Evolutionary conservation across 23 tunicate genomes (phyloP).

Genomic region (Aplidium turbinatum): DNA sequence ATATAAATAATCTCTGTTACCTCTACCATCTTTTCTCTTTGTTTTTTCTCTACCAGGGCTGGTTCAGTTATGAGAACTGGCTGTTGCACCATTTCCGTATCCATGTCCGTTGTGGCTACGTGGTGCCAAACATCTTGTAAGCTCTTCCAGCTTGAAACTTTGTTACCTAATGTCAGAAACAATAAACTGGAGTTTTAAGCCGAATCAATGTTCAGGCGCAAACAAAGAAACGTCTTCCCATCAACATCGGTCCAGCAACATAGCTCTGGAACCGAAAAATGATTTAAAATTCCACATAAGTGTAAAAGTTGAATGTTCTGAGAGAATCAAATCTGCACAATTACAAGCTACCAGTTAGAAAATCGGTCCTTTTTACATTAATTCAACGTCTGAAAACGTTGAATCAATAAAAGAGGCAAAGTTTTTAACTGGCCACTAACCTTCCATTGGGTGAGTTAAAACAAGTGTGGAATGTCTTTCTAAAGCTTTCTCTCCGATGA

Average conservation of each 20-base stretch:
- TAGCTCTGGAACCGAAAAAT: no score
- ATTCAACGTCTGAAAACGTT: no score
- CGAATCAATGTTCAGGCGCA: neutral
- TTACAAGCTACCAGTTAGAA: no score
- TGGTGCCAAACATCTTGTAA: slow-evolving; percentile 46
- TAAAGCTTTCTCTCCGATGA: slow-evolving; percentile 71
- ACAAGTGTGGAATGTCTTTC: slow-evolving; percentile 42
- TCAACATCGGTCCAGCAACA: no score
- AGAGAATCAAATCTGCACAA: no score
- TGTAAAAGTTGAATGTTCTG: no score
- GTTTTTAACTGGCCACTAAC: slow-evolving; percentile 13
- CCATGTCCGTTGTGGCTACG: slow-evolving; percentile 32
- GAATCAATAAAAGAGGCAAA: neutral
- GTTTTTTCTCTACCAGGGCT: slow-evolving; percentile 36
- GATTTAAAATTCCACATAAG: no score
- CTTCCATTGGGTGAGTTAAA: slow-evolving; percentile 46
- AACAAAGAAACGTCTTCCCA: neutral
- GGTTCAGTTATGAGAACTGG: slow-evolving; percentile 65
- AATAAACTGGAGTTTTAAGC: neutral
- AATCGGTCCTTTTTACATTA: no score
- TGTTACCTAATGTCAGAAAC: slow-evolving; percentile 57
- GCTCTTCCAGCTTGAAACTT: slow-evolving; percentile 50
- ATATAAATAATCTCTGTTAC: slow-evolving; percentile 9
- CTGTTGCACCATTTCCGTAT: slow-evolving; percentile 53
- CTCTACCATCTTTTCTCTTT: slow-evolving; percentile 75